Evolutionary conservation across 2,888 invertebrate genomes (phyloP).

Genomic region (Sabatieria punctata): DNA sequence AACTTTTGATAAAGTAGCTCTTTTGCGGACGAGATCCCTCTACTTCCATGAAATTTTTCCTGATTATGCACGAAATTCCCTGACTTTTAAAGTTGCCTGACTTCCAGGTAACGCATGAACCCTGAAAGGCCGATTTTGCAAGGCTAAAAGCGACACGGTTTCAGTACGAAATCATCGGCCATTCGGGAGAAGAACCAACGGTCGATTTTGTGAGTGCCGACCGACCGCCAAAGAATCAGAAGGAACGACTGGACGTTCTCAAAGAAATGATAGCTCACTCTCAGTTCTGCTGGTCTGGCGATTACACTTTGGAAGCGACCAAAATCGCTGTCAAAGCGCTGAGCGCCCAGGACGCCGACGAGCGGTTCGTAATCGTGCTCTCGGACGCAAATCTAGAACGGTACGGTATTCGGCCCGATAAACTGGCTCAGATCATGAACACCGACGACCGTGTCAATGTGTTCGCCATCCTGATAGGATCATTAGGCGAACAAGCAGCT

Average conservation of each 20-base stretch:
- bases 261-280: slow-evolving; percentile 86
- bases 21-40: too few relatives aligned
- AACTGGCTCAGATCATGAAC: slow-evolving; percentile 54
- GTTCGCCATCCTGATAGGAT: slow-evolving; percentile 82
- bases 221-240: slow-evolving; percentile 65
- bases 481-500: slow-evolving; percentile 70
- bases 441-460: slow-evolving; percentile 61
- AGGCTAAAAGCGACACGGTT: too few relatives aligned
- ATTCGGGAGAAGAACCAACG: slow-evolving; percentile 71
- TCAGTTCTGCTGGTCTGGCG: slow-evolving; percentile 74
- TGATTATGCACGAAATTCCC: too few relatives aligned
- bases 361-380: slow-evolving; percentile 66
- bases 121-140: too few relatives aligned
- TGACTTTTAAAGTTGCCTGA: too few relatives aligned
- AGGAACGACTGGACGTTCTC: slow-evolving; percentile 60
- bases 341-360: slow-evolving; percentile 40
- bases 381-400: slow-evolving; percentile 89
- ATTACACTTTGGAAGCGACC: slow-evolving; percentile 68
- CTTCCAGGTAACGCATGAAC: too few relatives aligned
- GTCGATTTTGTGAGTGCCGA: slow-evolving; percentile 42
- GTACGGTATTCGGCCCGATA: slow-evolving; percentile 56
- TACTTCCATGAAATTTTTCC: too few relatives aligned
- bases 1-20: too few relatives aligned
- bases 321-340: slow-evolving; percentile 47
- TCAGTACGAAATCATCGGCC: slow-evolving; percentile 76